Evolutionary conservation across 2,888 invertebrate species (phyloP).

Genomic region (Rotaria macrura): DNA sequence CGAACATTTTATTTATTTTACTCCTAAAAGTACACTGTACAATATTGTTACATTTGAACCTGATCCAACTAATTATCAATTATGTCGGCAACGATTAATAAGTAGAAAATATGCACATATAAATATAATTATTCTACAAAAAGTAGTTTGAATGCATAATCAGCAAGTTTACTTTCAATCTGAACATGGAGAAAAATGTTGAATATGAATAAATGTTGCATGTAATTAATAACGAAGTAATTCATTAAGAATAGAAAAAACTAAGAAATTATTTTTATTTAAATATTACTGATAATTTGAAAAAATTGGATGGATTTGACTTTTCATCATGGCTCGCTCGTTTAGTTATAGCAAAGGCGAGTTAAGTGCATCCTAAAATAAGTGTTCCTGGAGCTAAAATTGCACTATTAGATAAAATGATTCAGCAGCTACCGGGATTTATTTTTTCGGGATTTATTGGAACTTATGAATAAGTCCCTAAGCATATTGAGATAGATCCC

Average conservation of each 20-base stretch:
- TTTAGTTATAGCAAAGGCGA: neutral
- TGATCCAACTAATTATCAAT: neutral
- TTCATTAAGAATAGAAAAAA: too few species aligned
- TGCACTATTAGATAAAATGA: neutral
- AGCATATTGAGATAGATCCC: too few species aligned
- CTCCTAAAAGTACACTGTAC: neutral
- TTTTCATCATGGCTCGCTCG: neutral
- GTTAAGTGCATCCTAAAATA: neutral
- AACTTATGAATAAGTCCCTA: too few species aligned
- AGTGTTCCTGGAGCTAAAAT: neutral
- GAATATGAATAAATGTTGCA: neutral
- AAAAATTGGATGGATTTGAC: neutral
- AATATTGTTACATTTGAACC: neutral
- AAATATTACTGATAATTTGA: neutral
- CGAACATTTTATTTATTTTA: neutral
- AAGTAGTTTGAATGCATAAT: neutral
- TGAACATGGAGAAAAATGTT: neutral
- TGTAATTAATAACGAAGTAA: neutral
- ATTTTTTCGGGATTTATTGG: too few species aligned
- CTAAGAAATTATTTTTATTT: neutral
- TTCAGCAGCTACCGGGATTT: too few species aligned
- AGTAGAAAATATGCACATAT: neutral
- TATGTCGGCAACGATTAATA: neutral
- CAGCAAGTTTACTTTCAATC: neutral
- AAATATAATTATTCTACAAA: neutral